Evolutionary conservation across 2,797 vertebrate species (phyloP), one percentile per base, ranked within the genome.

Genomic region (Channallabes apus): DNA sequence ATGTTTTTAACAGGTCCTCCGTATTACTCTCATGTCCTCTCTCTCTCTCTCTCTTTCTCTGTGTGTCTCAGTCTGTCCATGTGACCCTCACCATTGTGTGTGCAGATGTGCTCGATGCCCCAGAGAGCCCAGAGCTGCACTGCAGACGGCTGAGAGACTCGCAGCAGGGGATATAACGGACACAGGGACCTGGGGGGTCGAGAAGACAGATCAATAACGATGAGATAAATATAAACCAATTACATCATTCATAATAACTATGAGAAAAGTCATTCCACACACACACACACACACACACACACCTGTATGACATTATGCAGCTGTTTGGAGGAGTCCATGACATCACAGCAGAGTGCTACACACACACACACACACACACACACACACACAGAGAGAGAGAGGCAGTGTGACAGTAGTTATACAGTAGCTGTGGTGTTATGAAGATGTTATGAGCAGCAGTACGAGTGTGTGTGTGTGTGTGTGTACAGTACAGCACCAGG

Each of bases 61-160:
- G n/a, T n/a, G n/a, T n/a, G n/a, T n/a, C n/a, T n/a, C n/a, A n/a
- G n/a, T n/a, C n/a, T n/a, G 46, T 67, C 35, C 22, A 14, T 27
- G 12, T 27, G 72, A 51, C 35, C 84, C 96, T 88, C 96, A 99
- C 97, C 94, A 87, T 98, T 97, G 92, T 97, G 97, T 92, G 94
- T 96, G 94, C 96, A 97, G 88, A 98, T 96, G 0, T 98, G 97
- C 79, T 96, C 96, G 93, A 99, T 96, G 77, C 97, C 97, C 97
- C 98, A 99, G 84, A 97, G 96, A 85, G 97, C 97, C 97, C 97
- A 99, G 56, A 98, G 93, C 94, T 99, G 97, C 64, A 98, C 97
- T 83, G 97, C 97, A 1, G 97, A 91, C 20, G 97, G 96, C 91
- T 96, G 95, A 87, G 93, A 94, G 67, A 96, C 94, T 86, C 95